Evolutionary conservation across 2,888 invertebrate species (phyloP), one percentile per base, ranked within the genome.

Genomic region (Imbricaverruca yamaguchii): DNA sequence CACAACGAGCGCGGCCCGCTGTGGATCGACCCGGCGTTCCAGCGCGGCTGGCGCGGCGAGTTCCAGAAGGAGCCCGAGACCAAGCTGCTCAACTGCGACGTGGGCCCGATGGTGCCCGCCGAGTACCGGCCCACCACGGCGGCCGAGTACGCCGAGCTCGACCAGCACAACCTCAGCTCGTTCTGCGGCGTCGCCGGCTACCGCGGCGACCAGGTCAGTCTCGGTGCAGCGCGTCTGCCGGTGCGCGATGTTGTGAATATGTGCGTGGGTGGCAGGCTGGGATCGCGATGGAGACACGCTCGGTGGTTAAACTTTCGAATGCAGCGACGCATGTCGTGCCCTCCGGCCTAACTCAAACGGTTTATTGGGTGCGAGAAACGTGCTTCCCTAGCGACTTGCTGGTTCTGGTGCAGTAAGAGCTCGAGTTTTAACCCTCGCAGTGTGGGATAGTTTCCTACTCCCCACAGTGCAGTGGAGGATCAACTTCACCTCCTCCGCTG

Each of bases 91-190:
- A 74, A 74, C 74, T 74, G 74, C n/a, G 74, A 74, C 53, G 74
- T 74, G 21, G 55, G 9, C 9, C 9, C 74, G 53, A 53, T 74
- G 55, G 59, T 13, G 13, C 23, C 57, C 3, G 56, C 65, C n/a
- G n/a, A 67, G 21, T 67, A 21, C 23, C 65, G n/a, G n/a, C n/a
- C 65, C 21, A n/a, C 9, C 18, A 21, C n/a, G 65, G 65, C 65
- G 65, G n/a, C 57, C 79, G 79, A 79, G 79, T 79, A 79, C 57
- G 79, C 79, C 23, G 79, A 79, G 79, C 79, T 79, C 13, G 79
- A 59, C 57, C 79, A 79, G 79, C 21, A 23, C 12, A 25, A 23
- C 79, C 10, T 79, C n/a, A 10, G 23, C 57, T 25, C n/a, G 23
- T 79, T 79, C 79, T 79, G 57, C 57, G 59, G 59, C 57, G 57